These are phyloP conservation scores for Oreotragus oreotragus DNA, from an alignment of 2,113 vertebrate genomes.

Conservation along the genomic window DNA sequence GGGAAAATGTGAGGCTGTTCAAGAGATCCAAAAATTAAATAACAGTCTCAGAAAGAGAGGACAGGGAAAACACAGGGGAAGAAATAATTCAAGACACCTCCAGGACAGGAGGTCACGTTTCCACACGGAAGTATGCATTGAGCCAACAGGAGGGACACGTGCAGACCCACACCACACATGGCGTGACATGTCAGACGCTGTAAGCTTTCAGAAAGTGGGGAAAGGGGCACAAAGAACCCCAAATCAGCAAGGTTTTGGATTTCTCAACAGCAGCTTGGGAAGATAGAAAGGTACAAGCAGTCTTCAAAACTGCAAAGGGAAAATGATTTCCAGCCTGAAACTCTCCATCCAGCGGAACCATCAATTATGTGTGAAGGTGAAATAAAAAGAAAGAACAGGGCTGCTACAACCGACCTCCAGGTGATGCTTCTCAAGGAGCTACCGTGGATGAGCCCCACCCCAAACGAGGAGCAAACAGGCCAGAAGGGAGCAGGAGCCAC, in stretches of 20 bases:
- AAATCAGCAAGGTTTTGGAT: neutral
- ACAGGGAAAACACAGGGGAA: neutral
- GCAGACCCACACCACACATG: neutral
- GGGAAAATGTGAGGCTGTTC: neutral
- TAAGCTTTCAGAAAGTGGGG: neutral
- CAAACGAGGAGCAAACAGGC: neutral
- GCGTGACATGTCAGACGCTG: neutral
- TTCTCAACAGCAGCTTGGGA: neutral
- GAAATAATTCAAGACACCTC: neutral
- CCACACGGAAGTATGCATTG: accelerated
- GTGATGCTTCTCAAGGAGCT: neutral
- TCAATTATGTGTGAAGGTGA: neutral
- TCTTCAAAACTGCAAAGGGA: slow-evolving; percentile 7
- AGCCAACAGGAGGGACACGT: neutral
- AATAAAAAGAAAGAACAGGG: neutral
- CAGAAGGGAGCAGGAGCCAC: neutral
- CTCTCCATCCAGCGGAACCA: neutral
- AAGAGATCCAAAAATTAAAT: neutral
- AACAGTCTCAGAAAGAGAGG: neutral
- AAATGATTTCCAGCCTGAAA: neutral
- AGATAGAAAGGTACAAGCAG: neutral
- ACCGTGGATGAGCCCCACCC: neutral
- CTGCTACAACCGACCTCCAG: neutral
- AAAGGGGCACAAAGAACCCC: neutral
- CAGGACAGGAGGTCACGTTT: neutral